Evolutionary conservation across 2,888 invertebrate species (phyloP), one percentile per base, ranked within the genome.

Genomic region (Schrankia costaestrigalis): DNA sequence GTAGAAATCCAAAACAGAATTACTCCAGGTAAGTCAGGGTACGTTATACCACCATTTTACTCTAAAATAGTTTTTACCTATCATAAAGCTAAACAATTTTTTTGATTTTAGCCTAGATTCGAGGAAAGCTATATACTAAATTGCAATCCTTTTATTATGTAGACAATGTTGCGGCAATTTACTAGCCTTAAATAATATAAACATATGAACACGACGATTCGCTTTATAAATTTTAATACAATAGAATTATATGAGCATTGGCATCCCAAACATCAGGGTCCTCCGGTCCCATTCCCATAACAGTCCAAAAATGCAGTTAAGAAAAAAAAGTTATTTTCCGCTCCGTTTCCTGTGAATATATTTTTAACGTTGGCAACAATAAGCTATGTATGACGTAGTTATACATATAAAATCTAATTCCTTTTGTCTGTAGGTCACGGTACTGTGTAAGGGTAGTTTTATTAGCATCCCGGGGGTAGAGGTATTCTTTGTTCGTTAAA

Each of bases 391-490:
- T 38, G 41, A 40, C 36, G 30, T 39, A n/a, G n/a, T n/a, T n/a
- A n/a, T n/a, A n/a, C n/a, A 31, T 39, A 37, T 36, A 25, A 26
- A 38, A 35, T 17, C 38, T 36, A 37, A 22, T 35, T 43, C 26
- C 40, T 45, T 47, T 58, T 58, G 38, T 51, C 47, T 52, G 43
- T 55, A 35, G 41, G 48, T 48, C 47, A 41, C 41, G 32, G 18
- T 43, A 34, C 31, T 10, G 11, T 31, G 33, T 46, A 41, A 35
- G 39, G 46, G n/a, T n/a, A n/a, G 49, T 46, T 46, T 46, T 56
- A 56, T 51, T 41, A 53, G 44, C 24, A 36, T 34, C 30, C 31
- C 39, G 14, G 11, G 31, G 29, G 40, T 32, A 53, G 39, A 35
- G 37, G 3, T 22, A 15, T 26, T 35, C 44, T 45, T 53, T 23